phyloP scores from a whole-genome alignment of 2,113 vertebrate species.

The Corydoras maculifer region DNA sequence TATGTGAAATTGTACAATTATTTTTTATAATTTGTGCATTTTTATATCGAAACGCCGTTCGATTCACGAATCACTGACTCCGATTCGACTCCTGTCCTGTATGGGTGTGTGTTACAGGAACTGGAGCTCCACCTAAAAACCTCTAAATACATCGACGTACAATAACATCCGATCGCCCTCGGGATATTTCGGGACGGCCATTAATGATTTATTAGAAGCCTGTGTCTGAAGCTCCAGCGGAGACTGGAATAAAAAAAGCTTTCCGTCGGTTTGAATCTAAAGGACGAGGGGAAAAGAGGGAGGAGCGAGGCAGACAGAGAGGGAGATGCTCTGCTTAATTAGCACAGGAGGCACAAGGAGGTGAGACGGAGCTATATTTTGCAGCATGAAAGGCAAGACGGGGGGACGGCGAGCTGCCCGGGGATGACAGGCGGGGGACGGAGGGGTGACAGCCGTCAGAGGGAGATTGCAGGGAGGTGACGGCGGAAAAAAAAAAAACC shows the following conservation, averaged over 20 bases:
- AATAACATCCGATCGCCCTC: background rate
- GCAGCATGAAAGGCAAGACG: background rate
- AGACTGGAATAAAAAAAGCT: conserved; percentile 8
- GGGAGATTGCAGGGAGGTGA: background rate
- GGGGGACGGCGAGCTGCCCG: conserved; percentile 8
- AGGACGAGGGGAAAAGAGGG: background rate
- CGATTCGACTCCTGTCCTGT: background rate
- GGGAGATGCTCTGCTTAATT: conserved; percentile 18
- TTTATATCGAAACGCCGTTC: no score
- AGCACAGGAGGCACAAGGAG: background rate
- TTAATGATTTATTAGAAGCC: conserved; percentile 46
- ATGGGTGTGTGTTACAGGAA: background rate
- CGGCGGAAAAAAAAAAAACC: background rate
- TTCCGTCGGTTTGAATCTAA: conserved; percentile 24
- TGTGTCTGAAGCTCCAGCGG: conserved; percentile 21
- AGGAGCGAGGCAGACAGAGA: background rate
- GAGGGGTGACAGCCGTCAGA: conserved; percentile 10
- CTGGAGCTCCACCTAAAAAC: no score
- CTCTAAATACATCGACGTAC: no score
- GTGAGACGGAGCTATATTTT: conserved; percentile 2
- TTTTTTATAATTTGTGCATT: no score
- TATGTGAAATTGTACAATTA: no score
- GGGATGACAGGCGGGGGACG: conserved; percentile 18
- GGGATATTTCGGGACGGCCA: conserved; percentile 39
- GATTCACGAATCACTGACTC: no score